Conservation (phyloP, 2,113 vertebrate genomes). For the Daphoenositta chrysoptera region DNA sequence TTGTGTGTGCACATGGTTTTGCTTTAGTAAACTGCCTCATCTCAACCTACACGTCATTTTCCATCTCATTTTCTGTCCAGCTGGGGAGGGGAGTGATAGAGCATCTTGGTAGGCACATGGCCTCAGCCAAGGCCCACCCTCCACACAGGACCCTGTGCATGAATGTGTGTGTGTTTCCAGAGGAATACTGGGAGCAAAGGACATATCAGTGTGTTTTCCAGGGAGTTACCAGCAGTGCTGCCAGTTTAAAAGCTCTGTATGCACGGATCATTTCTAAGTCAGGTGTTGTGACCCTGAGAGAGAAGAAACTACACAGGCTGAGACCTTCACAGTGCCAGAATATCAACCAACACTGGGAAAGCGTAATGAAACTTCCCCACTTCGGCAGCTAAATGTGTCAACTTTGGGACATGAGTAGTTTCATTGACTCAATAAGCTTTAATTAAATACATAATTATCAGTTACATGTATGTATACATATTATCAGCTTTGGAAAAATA, state of each 20-base stretch:
- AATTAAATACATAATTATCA: neutral
- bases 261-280: neutral
- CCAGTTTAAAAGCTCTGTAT: neutral
- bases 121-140: neutral
- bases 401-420: neutral
- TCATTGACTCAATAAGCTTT: neutral
- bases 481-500: neutral
- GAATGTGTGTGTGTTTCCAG: neutral
- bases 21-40: neutral
- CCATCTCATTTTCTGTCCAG: neutral
- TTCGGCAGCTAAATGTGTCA: neutral
- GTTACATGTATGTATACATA: neutral
- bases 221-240: neutral
- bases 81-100: neutral
- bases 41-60: neutral
- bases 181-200: neutral
- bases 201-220: neutral
- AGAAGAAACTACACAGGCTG: neutral
- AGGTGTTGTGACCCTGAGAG: neutral
- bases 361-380: neutral
- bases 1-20: neutral
- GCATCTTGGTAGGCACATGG: neutral
- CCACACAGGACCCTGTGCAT: too few species aligned
- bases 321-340: neutral
- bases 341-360: neutral